These are phyloP conservation scores for Xanthorhoe spadicearia DNA, from an alignment of 2,888 invertebrate species.

Conservation along the genomic window DNA sequence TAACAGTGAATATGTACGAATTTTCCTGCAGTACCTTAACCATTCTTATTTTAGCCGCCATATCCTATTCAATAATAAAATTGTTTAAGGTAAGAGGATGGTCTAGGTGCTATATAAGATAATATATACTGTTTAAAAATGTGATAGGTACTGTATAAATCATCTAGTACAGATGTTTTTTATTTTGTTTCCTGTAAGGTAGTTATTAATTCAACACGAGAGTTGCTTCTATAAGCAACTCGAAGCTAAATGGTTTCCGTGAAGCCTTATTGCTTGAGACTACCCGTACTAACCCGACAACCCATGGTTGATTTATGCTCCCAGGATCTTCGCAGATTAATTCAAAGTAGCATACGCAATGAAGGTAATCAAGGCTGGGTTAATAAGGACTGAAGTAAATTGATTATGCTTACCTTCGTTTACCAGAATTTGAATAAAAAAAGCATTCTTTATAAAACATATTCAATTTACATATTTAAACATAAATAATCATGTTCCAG, in stretches of 20 bases:
- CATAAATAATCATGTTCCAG: too few relatives aligned
- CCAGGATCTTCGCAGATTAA: conserved; percentile 15
- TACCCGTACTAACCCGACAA: conserved; percentile 14
- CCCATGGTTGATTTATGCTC: conserved; percentile 18
- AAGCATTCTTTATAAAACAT: too few relatives aligned
- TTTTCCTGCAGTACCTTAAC: too few relatives aligned
- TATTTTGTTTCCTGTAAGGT: neutral
- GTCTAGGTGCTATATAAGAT: too few relatives aligned
- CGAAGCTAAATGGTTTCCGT: neutral
- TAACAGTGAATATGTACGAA: too few relatives aligned
- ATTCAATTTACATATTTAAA: too few relatives aligned
- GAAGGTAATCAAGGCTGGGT: conserved; percentile 14
- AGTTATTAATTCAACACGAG: neutral
- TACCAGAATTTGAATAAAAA: neutral
- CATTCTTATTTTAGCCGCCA: too few relatives aligned
- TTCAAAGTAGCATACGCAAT: conserved; percentile 16
- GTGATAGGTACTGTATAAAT: too few relatives aligned
- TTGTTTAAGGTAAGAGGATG: too few relatives aligned
- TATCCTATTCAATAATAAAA: too few relatives aligned
- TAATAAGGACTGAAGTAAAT: conserved; percentile 6
- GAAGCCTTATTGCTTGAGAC: conserved; percentile 15
- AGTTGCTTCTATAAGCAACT: conserved; percentile 6
- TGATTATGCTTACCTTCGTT: neutral
- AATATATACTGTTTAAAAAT: too few relatives aligned
- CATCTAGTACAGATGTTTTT: too few relatives aligned